A percentile compares a stretch with the other conserved stretches of the same genome.
Conservation (phyloP, 1,140 invertebrate genomes). For the Drosophila willistoni region DNA sequence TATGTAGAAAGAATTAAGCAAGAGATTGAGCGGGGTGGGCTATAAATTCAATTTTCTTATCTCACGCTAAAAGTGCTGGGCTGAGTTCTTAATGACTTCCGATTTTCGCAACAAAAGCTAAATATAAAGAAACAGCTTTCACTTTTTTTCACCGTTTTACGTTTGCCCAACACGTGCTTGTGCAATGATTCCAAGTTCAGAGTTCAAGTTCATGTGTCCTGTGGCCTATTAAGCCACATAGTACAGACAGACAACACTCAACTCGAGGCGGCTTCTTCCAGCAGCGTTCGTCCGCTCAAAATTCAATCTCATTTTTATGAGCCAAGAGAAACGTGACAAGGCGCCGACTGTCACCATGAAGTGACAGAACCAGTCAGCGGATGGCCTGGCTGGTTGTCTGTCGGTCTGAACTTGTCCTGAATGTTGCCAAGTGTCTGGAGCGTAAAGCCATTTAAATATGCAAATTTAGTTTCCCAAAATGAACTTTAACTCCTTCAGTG, state of each 20-base stretch:
- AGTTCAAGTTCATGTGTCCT: constrained; percentile 66
- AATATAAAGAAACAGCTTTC: constrained; percentile 18
- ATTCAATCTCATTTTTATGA: constrained; percentile 81
- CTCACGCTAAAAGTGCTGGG: constrained; percentile 13
- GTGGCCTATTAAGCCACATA: constrained; percentile 61
- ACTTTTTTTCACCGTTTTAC: constrained; percentile 50
- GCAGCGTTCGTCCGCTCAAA: constrained; percentile 62
- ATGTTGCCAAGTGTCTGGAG: constrained; percentile 65
- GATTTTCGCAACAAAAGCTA: constrained; percentile 44
- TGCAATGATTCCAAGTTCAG: constrained; percentile 57
- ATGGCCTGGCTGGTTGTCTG: neutral
- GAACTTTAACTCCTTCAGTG: constrained; percentile 75
- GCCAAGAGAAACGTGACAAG: constrained; percentile 75
- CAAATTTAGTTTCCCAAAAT: constrained; percentile 65
- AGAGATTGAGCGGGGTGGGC: constrained; percentile 1
- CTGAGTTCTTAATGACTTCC: constrained; percentile 71
- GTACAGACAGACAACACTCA: constrained; percentile 37
- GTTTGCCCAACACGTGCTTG: constrained; percentile 45
- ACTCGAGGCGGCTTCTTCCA: constrained; percentile 13
- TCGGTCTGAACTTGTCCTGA: constrained; percentile 18
- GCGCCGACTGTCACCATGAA: constrained; percentile 57
- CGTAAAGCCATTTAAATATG: constrained; percentile 78
- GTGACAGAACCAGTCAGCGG: constrained; percentile 50
- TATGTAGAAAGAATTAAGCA: neutral
- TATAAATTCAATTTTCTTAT: constrained; percentile 38